Base-by-base conservation (phyloP, 2,797 vertebrate genomes). In the Orientallactaga sibirica region DNA sequence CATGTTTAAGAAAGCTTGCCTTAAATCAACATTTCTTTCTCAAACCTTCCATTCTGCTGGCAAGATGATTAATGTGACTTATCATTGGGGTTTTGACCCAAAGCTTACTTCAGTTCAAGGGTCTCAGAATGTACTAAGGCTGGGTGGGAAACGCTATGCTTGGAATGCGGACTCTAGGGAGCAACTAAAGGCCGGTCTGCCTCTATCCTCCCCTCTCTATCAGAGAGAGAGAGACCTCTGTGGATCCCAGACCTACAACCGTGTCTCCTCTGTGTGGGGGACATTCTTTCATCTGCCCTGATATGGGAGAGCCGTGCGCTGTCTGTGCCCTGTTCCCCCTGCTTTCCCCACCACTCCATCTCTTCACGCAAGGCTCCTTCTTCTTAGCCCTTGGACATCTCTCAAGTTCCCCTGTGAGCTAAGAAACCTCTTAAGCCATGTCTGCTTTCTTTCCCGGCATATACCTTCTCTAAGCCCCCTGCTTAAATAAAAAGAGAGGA, bases 1-100 rank as follows among this genome's bases (percentile, higher is more conserved):
- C 0, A 0, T 14, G 0, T 1, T 18, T 25, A 5, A 22, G 7
- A 85, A 43, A 33, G n/a, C 20, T 3, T 33, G 24, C 64, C 81
- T 86, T 64, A 22, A 48, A 18, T 70, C 3, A 24, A 52, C 1
- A 16, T 88, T 87, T 73, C 81, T 88, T 11, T 16, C 29, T 29
- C 15, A 25, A 70, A 58, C 20, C 52, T 88, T 55, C 67, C 19
- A 3, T 58, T 66, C 67, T 64, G 4, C 7, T 12, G 37, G 37
- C 18, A 41, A 87, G 75, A 27, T 0, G 1, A 81, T 55, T 41
- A 24, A 68, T 70, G 74, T 70, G 11, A 1, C 5, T 55, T 67
- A 5, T 79, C 41, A 19, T 9, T 24, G 5, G 70, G 20, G 1
- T 76, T 70, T 80, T 77, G 64, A 86, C 55, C 48, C 62, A 74